These are phyloP conservation scores for Lysandra bellargus DNA, from an alignment of 2,888 invertebrate genomes.

Conservation along the genomic window DNA sequence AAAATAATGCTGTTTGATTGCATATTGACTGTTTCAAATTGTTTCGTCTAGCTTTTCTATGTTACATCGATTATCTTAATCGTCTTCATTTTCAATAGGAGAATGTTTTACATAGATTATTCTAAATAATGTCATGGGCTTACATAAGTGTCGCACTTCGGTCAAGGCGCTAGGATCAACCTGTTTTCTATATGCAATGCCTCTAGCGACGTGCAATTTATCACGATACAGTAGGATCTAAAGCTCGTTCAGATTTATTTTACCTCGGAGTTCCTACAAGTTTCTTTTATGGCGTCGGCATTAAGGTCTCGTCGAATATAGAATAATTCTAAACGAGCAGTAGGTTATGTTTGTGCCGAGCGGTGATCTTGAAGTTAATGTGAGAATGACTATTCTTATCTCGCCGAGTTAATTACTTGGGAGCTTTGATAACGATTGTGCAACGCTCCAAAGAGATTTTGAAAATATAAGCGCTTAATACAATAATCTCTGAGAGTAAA, in stretches of 20 bases:
- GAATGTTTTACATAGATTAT: conserved; percentile 9
- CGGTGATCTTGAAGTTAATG: conserved; percentile 28
- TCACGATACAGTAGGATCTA: neutral
- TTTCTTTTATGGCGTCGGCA: too few relatives aligned
- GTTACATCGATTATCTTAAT: neutral
- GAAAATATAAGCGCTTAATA: neutral
- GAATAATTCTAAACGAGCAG: neutral
- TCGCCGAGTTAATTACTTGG: conserved; percentile 21
- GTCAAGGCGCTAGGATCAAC: conserved; percentile 71
- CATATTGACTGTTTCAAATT: conserved; percentile 30
- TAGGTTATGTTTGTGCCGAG: neutral
- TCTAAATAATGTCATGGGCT: conserved; percentile 65
- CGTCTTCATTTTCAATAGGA: neutral
- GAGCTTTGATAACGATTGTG: conserved; percentile 35
- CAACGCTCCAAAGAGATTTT: neutral
- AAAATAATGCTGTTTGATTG: conserved; percentile 28
- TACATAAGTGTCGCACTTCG: conserved; percentile 51
- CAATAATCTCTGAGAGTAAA: neutral
- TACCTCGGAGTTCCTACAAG: neutral
- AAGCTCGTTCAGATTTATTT: neutral
- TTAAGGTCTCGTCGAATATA: neutral
- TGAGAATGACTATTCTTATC: conserved; percentile 30
- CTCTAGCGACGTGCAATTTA: conserved; percentile 33
- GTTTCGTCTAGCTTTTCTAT: neutral
- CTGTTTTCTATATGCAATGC: conserved; percentile 47